These are phyloP conservation scores for Theretra japonica DNA, from an alignment of 2,888 invertebrate genomes.

Conservation along the genomic window DNA sequence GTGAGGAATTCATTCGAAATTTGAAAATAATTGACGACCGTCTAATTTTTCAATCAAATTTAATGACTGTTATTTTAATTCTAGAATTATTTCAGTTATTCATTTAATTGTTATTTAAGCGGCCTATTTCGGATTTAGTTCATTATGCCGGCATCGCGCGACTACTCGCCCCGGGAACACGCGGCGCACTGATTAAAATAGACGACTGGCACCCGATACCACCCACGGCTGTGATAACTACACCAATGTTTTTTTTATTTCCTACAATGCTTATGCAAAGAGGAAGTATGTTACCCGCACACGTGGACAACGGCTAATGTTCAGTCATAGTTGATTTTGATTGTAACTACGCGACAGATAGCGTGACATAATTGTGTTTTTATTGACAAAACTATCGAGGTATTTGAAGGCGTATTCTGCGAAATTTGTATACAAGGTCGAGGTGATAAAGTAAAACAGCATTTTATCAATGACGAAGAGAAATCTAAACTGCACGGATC, in stretches of 20 bases:
- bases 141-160: neutral
- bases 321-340: too few relatives aligned
- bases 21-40: neutral
- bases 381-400: too few relatives aligned
- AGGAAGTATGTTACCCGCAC: too few relatives aligned
- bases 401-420: too few relatives aligned
- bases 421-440: too few relatives aligned
- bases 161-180: conserved; percentile 6
- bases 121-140: neutral
- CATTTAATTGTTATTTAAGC: conserved; percentile 11
- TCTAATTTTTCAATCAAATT: neutral
- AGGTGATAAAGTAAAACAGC: too few relatives aligned
- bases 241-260: neutral
- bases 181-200: conserved; percentile 18
- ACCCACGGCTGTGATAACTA: neutral
- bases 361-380: too few relatives aligned
- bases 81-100: conserved; percentile 43
- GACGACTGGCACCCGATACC: neutral
- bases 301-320: too few relatives aligned
- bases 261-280: neutral
- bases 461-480: too few relatives aligned
- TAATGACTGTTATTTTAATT: neutral
- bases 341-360: too few relatives aligned
- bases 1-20: too few relatives aligned
- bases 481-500: too few relatives aligned